Conservation (phyloP, 2,797 vertebrate genomes). For the Ceyx erithaca region DNA sequence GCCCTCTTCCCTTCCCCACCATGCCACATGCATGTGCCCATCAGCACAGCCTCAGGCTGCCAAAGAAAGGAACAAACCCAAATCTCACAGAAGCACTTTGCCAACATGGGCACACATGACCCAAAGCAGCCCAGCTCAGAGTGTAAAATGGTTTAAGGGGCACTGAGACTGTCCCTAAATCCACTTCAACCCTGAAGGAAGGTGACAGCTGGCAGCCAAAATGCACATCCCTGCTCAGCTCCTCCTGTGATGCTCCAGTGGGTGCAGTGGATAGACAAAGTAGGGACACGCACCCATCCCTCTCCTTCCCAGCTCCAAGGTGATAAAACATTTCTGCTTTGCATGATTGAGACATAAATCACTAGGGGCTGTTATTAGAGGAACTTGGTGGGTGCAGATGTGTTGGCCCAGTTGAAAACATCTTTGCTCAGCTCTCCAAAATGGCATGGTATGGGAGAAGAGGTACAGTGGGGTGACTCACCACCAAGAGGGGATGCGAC, state of each 20-base stretch:
- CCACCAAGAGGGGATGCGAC: slow-evolving; percentile 32
- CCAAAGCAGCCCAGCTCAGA: slow-evolving; percentile 81
- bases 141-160: background rate
- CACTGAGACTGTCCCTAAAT: slow-evolving; percentile 65
- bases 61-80: background rate
- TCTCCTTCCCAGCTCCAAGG: background rate
- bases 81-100: background rate
- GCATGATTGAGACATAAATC: slow-evolving; percentile 4
- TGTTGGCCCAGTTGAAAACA: background rate
- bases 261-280: background rate
- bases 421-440: background rate
- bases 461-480: slow-evolving; percentile 20
- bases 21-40: background rate
- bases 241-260: background rate
- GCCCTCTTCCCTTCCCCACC: background rate
- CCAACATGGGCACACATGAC: slow-evolving; percentile 81
- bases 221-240: rapidly evolving
- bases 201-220: background rate
- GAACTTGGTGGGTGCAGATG: slow-evolving; percentile 35
- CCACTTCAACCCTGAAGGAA: background rate
- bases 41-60: background rate
- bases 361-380: background rate
- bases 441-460: background rate
- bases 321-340: background rate
- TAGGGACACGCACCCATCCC: rapidly evolving